Base-by-base conservation (phyloP, 2,113 vertebrate genomes). In the Poicephalus gulielmi region DNA sequence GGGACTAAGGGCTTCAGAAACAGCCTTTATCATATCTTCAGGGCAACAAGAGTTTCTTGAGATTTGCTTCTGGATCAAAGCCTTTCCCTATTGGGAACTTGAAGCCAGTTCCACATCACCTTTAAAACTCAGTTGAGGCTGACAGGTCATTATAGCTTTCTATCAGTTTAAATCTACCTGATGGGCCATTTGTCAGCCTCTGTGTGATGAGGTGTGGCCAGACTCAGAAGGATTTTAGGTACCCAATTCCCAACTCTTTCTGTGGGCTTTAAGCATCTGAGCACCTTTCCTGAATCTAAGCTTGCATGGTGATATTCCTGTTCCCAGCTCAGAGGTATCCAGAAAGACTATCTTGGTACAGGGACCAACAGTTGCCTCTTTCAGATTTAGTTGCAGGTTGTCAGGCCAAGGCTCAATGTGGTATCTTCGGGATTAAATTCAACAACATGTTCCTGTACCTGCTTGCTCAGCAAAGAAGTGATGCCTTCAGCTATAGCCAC, bases 81-180 rank as follows among this genome's bases (percentile, higher is more conserved):
- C 2, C 15, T 74, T 70, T 77, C 39, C 79, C 66, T 88, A 9
- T 46, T 13, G 7, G 47, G 77, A 73, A 63, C 74, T 73, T 92
- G 49, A 57, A 94, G 44, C 19, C 73, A 53, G 52, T 57, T 95
- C 66, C 73, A 94, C 0, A 0, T 14, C 41, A 68, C 31, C 73
- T 92, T 84, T 93, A 84, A 86, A 95, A 92, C 68, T 75, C 64
- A 69, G 46, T 67, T 86, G 82, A 70, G 88, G 52, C 37, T 96
- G 76, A 64, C 88, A 84, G 47, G 52, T 91, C 66, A 53, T 94
- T 86, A 96, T 44, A 66, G 30, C 11, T 92, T 96, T 90, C 76
- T 64, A 37, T 92, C 80, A 62, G 17, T 66, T 91, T 93, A 84
- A 94, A 93, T 93, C 92, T 82, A 53, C 22, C 30, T 43, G 77